Evolutionary conservation across 2,888 invertebrate genomes (phyloP).

Genomic region (Lasioglossum zephyrum): DNA sequence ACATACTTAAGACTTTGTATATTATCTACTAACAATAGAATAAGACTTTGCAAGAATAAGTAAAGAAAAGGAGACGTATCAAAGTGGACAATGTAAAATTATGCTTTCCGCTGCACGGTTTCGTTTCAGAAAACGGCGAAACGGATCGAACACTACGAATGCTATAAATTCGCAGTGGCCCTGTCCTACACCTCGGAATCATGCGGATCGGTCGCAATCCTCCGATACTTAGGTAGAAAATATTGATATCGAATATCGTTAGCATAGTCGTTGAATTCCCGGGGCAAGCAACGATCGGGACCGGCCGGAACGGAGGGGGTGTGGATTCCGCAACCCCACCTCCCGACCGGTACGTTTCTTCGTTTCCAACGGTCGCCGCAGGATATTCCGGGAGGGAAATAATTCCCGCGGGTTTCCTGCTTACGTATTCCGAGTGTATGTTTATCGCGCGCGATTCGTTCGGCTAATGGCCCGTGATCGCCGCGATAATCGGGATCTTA

Average conservation of each 20-base stretch:
- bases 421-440: slow-evolving; percentile 50
- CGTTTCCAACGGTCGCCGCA: slow-evolving; percentile 15
- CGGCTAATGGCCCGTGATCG: slow-evolving; percentile 62
- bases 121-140: neutral
- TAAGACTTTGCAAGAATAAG: too few species aligned
- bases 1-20: too few species aligned
- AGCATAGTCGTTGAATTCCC: slow-evolving; percentile 8
- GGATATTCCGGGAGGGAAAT: slow-evolving; percentile 37
- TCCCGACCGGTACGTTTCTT: neutral
- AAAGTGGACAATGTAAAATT: too few species aligned
- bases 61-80: too few species aligned
- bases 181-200: slow-evolving; percentile 8
- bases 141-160: neutral
- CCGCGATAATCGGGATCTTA: slow-evolving; percentile 62
- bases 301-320: neutral
- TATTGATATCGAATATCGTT: slow-evolving; percentile 18
- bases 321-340: neutral
- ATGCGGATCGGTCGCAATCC: neutral
- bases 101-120: neutral
- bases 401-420: slow-evolving; percentile 39
- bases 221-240: slow-evolving; percentile 3
- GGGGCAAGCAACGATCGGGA: neutral
- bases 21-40: too few species aligned
- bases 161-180: neutral
- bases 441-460: slow-evolving; percentile 61